phyloP scores from a whole-genome alignment of 2,888 invertebrate species.

The Apeira syringaria region DNA sequence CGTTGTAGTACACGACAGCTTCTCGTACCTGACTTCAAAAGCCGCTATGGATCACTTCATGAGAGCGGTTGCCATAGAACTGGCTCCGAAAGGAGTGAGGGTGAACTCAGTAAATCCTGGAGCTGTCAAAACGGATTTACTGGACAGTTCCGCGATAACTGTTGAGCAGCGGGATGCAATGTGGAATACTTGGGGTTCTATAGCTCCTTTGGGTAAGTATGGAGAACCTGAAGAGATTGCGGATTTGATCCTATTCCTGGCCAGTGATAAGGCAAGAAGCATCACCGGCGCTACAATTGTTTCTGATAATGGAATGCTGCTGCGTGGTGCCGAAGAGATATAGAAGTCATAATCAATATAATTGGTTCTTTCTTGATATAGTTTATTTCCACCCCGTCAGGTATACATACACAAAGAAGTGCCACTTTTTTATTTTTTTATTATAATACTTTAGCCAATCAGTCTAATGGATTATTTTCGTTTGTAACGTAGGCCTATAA shows the following conservation, averaged over 20 bases:
- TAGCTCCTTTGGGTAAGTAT: neutral
- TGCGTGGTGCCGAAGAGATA: neutral
- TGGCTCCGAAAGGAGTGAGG: conserved; percentile 88
- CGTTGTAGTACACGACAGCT: neutral
- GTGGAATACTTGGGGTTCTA: neutral
- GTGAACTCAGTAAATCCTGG: conserved; percentile 65
- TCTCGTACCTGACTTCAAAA: conserved; percentile 33
- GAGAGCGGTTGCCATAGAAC: conserved; percentile 78
- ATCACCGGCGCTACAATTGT: conserved; percentile 35
- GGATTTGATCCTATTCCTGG: conserved; percentile 36
- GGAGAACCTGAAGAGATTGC: conserved; percentile 40
- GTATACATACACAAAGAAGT: no score
- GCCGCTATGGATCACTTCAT: conserved; percentile 40
- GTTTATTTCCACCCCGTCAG: no score
- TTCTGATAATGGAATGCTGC: conserved; percentile 24
- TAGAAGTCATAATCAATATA: neutral
- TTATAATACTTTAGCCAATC: no score
- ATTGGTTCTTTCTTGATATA: no score
- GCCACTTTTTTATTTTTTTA: no score
- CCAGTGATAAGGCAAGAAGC: conserved; percentile 39
- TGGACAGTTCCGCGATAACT: neutral
- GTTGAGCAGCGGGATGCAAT: neutral
- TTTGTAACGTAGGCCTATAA: no score
- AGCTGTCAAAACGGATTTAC: conserved; percentile 13
- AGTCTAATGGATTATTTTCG: no score